A percentile compares a stretch with the other conserved stretches of the same genome.
Conservation (phyloP, 2,888 invertebrate genomes). For the Unio pictorum region DNA sequence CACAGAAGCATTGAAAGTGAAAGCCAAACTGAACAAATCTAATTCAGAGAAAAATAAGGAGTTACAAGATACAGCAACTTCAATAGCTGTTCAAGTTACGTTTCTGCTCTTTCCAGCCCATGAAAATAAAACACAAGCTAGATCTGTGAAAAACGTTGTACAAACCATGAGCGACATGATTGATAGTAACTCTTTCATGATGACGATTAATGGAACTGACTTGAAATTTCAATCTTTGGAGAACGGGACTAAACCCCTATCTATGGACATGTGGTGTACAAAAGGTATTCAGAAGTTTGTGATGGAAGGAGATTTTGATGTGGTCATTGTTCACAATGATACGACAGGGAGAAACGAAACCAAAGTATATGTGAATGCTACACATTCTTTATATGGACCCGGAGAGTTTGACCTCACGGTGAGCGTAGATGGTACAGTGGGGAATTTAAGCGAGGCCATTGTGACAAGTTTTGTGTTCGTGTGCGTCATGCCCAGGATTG, state of each 20-base stretch:
- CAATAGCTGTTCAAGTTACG: slow-evolving; percentile 25
- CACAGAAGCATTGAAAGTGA: too few relatives aligned
- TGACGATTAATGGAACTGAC: slow-evolving; percentile 54
- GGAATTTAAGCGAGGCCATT: slow-evolving; percentile 31
- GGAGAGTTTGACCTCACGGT: slow-evolving; percentile 56
- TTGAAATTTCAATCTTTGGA: slow-evolving; percentile 40
- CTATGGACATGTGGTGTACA: slow-evolving; percentile 35
- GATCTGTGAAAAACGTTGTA: slow-evolving; percentile 36
- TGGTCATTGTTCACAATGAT: slow-evolving; percentile 10
- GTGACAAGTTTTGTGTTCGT: slow-evolving; percentile 48
- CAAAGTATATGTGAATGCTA: slow-evolving; percentile 41
- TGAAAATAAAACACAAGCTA: slow-evolving; percentile 28
- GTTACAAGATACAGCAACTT: not conserved
- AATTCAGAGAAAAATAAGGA: too few relatives aligned
- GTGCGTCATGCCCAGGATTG: slow-evolving; percentile 56
- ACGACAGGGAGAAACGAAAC: slow-evolving; percentile 21
- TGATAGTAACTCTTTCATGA: slow-evolving; percentile 35
- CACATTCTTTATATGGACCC: slow-evolving; percentile 32
- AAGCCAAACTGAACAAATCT: too few relatives aligned
- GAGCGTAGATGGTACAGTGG: slow-evolving; percentile 41
- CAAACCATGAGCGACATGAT: slow-evolving; percentile 42
- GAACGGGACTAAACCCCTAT: slow-evolving; percentile 15
- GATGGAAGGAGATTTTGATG: slow-evolving; percentile 20
- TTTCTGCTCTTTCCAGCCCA: slow-evolving; percentile 50
- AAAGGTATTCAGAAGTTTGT: slow-evolving; percentile 21